phyloP scores from a whole-genome alignment of 2,797 vertebrate species.

The Microcaecilia unicolor region DNA sequence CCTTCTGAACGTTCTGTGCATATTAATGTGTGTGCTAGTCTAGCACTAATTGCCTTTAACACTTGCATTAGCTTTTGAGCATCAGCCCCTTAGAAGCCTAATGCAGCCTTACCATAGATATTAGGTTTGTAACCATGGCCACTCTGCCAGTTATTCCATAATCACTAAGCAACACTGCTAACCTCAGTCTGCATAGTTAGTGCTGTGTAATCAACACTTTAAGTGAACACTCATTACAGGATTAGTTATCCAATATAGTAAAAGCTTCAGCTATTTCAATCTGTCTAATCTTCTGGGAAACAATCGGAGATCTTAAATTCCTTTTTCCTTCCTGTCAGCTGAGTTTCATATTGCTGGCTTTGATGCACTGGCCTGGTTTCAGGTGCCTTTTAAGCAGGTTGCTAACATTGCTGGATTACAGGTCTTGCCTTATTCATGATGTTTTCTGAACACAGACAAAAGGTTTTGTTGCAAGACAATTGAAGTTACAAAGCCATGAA shows the following conservation, averaged over 20 bases:
- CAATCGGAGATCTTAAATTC: background rate
- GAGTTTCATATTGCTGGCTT: background rate
- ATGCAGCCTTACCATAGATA: too few species aligned
- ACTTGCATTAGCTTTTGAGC: too few species aligned
- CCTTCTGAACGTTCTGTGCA: too few species aligned
- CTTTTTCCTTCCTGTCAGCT: background rate
- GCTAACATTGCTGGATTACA: conserved; percentile 8
- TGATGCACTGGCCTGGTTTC: background rate
- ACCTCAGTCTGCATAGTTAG: too few species aligned
- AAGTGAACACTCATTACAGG: background rate
- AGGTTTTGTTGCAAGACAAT: background rate
- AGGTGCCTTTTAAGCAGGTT: background rate
- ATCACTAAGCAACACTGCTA: too few species aligned
- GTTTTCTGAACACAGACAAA: background rate
- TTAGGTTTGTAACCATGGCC: too few species aligned
- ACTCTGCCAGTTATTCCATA: too few species aligned
- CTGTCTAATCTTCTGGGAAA: background rate
- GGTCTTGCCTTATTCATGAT: conserved; percentile 19
- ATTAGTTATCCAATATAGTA: background rate
- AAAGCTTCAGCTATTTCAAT: background rate
- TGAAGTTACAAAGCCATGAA: background rate
- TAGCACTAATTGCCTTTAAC: too few species aligned
- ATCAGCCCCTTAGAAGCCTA: too few species aligned
- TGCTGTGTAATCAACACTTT: too few species aligned
- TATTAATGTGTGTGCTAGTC: too few species aligned